Conservation (phyloP, 1,140 invertebrate species). For the Ephestia elutella region DNA sequence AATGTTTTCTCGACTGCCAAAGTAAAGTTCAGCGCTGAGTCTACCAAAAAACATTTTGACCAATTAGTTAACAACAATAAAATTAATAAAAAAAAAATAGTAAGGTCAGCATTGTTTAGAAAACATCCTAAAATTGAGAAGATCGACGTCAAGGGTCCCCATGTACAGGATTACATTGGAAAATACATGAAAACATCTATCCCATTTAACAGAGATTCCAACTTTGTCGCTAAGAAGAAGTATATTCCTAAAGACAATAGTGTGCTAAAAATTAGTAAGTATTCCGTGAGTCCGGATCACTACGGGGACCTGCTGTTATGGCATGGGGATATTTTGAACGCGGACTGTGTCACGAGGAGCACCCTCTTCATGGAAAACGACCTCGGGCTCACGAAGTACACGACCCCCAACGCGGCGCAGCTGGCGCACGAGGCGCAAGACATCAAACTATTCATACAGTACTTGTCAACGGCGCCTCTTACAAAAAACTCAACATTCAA, state of each 20-base stretch:
- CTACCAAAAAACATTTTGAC: too few species aligned
- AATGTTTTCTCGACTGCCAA: too few species aligned
- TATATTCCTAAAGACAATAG: not conserved
- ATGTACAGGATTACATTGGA: not conserved
- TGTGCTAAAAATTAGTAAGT: not conserved
- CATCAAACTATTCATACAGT: not conserved
- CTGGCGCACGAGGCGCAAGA: constrained; percentile 10
- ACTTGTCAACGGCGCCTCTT: not conserved
- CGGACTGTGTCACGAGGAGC: constrained; percentile 18
- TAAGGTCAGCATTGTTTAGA: not conserved
- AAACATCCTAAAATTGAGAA: not conserved
- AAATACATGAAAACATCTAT: not conserved
- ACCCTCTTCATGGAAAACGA: not conserved
- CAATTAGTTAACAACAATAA: not conserved
- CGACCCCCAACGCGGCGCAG: constrained; percentile 15
- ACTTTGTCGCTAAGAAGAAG: not conserved
- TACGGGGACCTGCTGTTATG: constrained; percentile 36
- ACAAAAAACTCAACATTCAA: not conserved
- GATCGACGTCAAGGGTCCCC: not conserved
- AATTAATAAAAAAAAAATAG: not conserved
- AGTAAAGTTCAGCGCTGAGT: too few species aligned
- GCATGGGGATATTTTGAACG: constrained; percentile 34
- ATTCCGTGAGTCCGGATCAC: constrained; percentile 21
- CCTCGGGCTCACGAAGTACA: constrained; percentile 1
- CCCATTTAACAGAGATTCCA: not conserved